phyloP scores from a whole-genome alignment of 1,140 invertebrate species.

The Drosophila orosa region DNA sequence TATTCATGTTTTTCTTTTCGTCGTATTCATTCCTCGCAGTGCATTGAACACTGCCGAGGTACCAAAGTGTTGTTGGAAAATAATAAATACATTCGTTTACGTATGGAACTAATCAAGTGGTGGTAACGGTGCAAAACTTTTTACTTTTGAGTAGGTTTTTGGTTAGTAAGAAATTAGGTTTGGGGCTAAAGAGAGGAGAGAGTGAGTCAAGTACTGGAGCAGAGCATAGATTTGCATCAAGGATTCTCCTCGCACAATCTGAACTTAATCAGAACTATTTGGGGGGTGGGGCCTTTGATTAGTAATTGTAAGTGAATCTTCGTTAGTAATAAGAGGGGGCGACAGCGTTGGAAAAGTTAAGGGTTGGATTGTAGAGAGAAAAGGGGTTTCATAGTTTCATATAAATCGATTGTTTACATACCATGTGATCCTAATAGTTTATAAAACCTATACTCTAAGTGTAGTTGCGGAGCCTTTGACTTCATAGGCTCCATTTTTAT shows the following conservation, averaged over 20 bases:
- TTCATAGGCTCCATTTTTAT: slow-evolving; percentile 99
- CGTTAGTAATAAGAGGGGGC: slow-evolving; percentile 17
- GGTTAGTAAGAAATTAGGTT: slow-evolving; percentile 51
- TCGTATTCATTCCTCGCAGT: slow-evolving; percentile 41
- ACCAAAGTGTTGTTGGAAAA: slow-evolving; percentile 35
- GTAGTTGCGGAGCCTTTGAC: slow-evolving; percentile 99
- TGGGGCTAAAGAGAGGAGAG: slow-evolving; percentile 16
- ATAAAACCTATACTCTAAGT: slow-evolving; percentile 99
- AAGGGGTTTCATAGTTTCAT: slow-evolving; percentile 10
- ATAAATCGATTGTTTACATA: slow-evolving; percentile 85
- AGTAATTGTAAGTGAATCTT: slow-evolving; percentile 26
- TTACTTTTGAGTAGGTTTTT: slow-evolving; percentile 39
- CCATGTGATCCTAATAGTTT: slow-evolving; percentile 98
- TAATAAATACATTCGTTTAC: slow-evolving; percentile 35
- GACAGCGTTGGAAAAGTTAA: slow-evolving; percentile 19
- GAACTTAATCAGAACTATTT: slow-evolving; percentile 6
- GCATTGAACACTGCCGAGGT: slow-evolving; percentile 6
- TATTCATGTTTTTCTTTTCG: slow-evolving; percentile 75
- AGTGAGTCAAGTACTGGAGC: slow-evolving; percentile 13
- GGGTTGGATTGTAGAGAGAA: slow-evolving; percentile 21
- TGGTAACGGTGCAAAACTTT: slow-evolving; percentile 81
- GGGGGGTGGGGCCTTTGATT: neutral
- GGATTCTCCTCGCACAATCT: slow-evolving; percentile 5
- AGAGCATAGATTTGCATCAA: slow-evolving; percentile 1
- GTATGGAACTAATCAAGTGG: slow-evolving; percentile 66